Conservation (phyloP, 37 sponge, comb jelly and placozoan genomes). For the Oscarella lobularis region DNA sequence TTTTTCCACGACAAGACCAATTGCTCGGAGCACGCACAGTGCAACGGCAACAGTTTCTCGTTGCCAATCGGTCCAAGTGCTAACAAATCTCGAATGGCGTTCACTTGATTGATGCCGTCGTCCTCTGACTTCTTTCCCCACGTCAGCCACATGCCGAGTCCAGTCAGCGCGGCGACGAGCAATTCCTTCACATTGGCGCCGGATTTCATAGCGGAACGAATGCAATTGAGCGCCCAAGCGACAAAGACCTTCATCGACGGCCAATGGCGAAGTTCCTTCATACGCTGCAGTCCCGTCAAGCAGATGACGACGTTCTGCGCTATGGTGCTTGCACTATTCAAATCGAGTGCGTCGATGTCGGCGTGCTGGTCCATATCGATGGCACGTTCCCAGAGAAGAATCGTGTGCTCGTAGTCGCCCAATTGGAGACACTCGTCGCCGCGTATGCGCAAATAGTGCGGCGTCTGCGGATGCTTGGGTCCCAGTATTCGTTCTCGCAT, state of each 20-base stretch:
- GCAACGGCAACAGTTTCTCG: background rate
- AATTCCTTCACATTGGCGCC: background rate
- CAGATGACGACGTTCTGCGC: background rate
- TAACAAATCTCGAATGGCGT: background rate
- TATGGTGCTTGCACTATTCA: background rate
- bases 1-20: background rate
- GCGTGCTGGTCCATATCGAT: slow-evolving; percentile 2
- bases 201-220: background rate
- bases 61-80: background rate
- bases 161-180: background rate
- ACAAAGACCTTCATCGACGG: background rate
- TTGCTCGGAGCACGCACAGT: background rate
- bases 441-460: background rate
- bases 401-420: background rate
- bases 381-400: background rate
- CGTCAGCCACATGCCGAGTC: background rate
- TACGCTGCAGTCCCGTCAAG: background rate
- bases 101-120: background rate
- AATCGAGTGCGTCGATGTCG: background rate
- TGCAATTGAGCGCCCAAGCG: background rate
- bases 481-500: background rate
- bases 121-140: background rate
- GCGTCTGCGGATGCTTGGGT: slow-evolving; percentile 3
- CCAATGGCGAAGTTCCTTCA: background rate
- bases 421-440: slow-evolving; percentile 1